phyloP scores from a whole-genome alignment of 2,888 invertebrate genomes.

The Sarcophaga rosellei region DNA sequence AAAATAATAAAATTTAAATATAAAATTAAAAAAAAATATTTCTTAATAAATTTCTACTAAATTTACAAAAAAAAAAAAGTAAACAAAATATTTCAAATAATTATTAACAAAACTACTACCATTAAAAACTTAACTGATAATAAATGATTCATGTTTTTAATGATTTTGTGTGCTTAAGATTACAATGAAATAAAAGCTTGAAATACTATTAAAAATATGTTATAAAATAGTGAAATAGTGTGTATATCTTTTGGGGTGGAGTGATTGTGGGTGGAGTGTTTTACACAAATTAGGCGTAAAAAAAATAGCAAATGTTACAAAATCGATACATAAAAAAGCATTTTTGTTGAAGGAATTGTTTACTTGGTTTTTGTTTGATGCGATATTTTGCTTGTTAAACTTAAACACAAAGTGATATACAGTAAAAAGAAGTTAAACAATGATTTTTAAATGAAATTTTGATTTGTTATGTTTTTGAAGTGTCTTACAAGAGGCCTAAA shows the following conservation, averaged over 20 bases:
- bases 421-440: too few species aligned
- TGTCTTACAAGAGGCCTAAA: conserved; percentile 37
- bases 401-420: too few species aligned
- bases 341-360: conserved; percentile 55
- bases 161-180: background rate
- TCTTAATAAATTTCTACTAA: conserved; percentile 9
- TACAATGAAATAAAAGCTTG: background rate
- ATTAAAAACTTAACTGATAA: too few species aligned
- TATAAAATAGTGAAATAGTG: background rate
- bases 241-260: too few species aligned
- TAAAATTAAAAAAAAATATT: conserved; percentile 15
- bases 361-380: conserved; percentile 20
- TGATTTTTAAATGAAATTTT: conserved; percentile 38
- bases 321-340: conserved; percentile 72
- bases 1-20: conserved; percentile 49
- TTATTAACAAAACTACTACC: conserved; percentile 5
- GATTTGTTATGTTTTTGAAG: conserved; percentile 41
- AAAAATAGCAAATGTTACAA: conserved; percentile 77
- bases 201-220: conserved; percentile 10
- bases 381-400: too few species aligned
- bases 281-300: conserved; percentile 73
- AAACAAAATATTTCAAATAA: conserved; percentile 29
- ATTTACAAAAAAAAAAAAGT: background rate
- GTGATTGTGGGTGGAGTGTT: conserved; percentile 6
- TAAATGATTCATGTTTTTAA: background rate